These are phyloP conservation scores for Brachionus koreanus DNA, from an alignment of 1,140 invertebrate genomes.

Conservation along the genomic window DNA sequence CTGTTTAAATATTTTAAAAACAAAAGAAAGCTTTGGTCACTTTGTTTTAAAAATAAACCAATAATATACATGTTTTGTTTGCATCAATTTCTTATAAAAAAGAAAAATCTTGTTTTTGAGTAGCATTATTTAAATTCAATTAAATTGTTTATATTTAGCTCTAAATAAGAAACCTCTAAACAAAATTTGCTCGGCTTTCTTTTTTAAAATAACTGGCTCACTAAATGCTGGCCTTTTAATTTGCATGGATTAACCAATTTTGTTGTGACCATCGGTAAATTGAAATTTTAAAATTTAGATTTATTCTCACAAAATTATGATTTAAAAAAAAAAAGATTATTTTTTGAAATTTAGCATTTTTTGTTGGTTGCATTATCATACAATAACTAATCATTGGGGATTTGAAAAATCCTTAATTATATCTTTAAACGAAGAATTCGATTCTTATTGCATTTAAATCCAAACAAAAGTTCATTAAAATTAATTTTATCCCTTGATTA, in stretches of 20 bases:
- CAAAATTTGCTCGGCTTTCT: not conserved
- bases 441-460: not conserved
- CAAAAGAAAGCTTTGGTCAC: not conserved
- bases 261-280: not conserved
- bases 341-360: not conserved
- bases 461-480: not conserved
- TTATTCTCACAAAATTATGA: not conserved
- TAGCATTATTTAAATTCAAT: slow-evolving; percentile 20
- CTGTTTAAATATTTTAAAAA: slow-evolving; percentile 20
- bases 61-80: not conserved
- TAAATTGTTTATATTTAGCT: not conserved
- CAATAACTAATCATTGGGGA: not conserved
- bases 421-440: not conserved
- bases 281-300: not conserved
- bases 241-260: not conserved
- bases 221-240: not conserved
- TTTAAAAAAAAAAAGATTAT: not conserved
- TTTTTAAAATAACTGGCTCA: not conserved
- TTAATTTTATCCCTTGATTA: not conserved
- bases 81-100: not conserved
- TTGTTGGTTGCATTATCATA: not conserved
- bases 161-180: not conserved
- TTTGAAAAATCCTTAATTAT: not conserved
- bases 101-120: no score
- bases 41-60: not conserved